Evolutionary conservation across 2,888 invertebrate species (phyloP), one percentile per base, ranked within the genome.

Genomic region (Cacoxenus indagator): DNA sequence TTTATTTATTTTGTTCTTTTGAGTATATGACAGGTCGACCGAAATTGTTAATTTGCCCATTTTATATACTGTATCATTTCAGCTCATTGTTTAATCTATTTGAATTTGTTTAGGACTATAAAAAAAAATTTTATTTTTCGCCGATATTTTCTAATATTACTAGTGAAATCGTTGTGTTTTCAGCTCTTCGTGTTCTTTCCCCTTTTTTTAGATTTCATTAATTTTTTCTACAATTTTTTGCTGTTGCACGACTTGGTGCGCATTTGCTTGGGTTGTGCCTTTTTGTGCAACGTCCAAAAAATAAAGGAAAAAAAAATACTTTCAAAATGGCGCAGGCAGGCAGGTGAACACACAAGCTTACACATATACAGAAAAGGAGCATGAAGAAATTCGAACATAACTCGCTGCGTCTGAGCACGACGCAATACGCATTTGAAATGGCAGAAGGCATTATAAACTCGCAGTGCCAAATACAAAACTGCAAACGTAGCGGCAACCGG

Each of bases 371-470:
- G 14, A 37, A 37, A 37, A 5, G 37, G 14, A 37, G 5, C 8
- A 37, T 14, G 14, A 37, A 37, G 37, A 37, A 1, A 37, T 2
- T n/a, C n/a, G n/a, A n/a, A n/a, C n/a, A n/a, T n/a, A n/a, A n/a
- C n/a, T 4, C 27, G 2, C 75, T 76, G 72, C 77, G 72, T 75
- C 76, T 78, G 77, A 75, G 77, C 82, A 72, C 71, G 51, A 68
- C 73, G 79, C 77, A 75, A 80, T 78, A 75, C 72, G 78, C 76
- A 19, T 19, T 48, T 48, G 48, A 48, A 48, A 48, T 48, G 51
- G 77, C 76, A 72, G 78, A 78, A 77, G 77, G 72, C 74, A 73
- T 78, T 77, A 81, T 82, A 82, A 82, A 82, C 74, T 81, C 73
- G 43, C 37, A 48, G 37, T 26, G 55, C 27, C 27, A 48, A 48